phyloP scores from a whole-genome alignment of 2,797 vertebrate genomes.

The Spondyliosoma cantharus region DNA sequence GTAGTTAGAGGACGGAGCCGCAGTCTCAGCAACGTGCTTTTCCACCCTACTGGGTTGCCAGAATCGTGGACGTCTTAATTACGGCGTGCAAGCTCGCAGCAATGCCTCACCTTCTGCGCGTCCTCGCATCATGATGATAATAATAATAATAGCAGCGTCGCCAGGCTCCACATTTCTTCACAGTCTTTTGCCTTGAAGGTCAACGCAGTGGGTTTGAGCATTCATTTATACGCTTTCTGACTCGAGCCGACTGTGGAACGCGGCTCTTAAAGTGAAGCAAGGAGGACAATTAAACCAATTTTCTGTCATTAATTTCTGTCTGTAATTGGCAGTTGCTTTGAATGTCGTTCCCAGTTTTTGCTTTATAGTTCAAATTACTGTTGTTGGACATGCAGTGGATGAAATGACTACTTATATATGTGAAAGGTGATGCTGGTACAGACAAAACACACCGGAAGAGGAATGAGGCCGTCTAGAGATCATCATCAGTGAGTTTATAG shows the following conservation, averaged over 20 bases:
- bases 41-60: slow-evolving; percentile 69
- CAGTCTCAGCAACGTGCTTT: slow-evolving; percentile 53
- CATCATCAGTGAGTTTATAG: background rate
- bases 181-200: slow-evolving; percentile 38
- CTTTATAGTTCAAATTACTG: background rate
- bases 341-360: background rate
- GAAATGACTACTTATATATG: background rate
- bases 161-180: slow-evolving; percentile 39
- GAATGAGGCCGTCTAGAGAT: no score
- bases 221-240: slow-evolving; percentile 12
- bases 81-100: slow-evolving; percentile 46
- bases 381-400: background rate
- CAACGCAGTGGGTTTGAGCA: slow-evolving; percentile 1
- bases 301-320: background rate
- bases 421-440: background rate
- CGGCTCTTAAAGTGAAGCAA: slow-evolving; percentile 1
- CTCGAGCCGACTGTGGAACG: background rate
- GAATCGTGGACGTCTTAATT: slow-evolving; percentile 73
- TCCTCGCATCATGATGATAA: slow-evolving; percentile 25
- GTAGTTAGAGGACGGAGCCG: slow-evolving; percentile 63
- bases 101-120: slow-evolving; percentile 61
- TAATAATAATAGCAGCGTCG: slow-evolving; percentile 26
- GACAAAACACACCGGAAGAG: background rate
- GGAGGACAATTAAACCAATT: background rate
- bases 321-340: background rate